phyloP scores from a whole-genome alignment of 2,888 invertebrate species.

The Chamaedrilus cognettii region DNA sequence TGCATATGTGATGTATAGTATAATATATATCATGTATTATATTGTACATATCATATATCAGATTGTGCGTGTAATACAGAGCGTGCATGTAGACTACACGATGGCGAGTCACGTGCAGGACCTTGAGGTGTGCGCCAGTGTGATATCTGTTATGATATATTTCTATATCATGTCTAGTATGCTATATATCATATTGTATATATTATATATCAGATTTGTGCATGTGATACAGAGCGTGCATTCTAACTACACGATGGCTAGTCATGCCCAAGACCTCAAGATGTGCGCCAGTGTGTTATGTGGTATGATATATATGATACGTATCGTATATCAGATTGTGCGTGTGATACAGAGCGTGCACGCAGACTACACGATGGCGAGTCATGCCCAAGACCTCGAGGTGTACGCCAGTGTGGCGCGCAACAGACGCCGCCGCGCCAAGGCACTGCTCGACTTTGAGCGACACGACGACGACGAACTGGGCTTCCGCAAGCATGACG shows the following conservation, averaged over 20 bases:
- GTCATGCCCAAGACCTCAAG: constrained; percentile 91
- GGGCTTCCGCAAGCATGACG: constrained; percentile 97
- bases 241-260: constrained; percentile 94
- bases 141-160: too few species aligned
- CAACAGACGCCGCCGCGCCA: constrained; percentile 83
- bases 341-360: constrained; percentile 64
- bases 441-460: constrained; percentile 96
- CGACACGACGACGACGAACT: constrained; percentile 97
- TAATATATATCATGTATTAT: too few species aligned
- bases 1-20: too few species aligned
- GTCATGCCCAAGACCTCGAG: constrained; percentile 91
- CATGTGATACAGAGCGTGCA: constrained; percentile 64
- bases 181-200: too few species aligned
- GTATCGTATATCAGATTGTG: background rate
- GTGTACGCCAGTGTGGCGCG: constrained; percentile 78
- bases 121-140: constrained; percentile 90
- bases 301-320: too few species aligned
- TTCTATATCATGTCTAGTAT: too few species aligned
- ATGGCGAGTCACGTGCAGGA: constrained; percentile 95
- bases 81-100: constrained; percentile 85
- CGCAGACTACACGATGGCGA: constrained; percentile 95
- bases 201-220: too few species aligned
- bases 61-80: constrained; percentile 42
- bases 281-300: constrained; percentile 89
- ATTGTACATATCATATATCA: too few species aligned